A percentile compares a stretch with the other conserved stretches of the same genome.
phyloP scores from a whole-genome alignment of 1,140 invertebrate species.

The Daktulosphaira vitifoliae region DNA sequence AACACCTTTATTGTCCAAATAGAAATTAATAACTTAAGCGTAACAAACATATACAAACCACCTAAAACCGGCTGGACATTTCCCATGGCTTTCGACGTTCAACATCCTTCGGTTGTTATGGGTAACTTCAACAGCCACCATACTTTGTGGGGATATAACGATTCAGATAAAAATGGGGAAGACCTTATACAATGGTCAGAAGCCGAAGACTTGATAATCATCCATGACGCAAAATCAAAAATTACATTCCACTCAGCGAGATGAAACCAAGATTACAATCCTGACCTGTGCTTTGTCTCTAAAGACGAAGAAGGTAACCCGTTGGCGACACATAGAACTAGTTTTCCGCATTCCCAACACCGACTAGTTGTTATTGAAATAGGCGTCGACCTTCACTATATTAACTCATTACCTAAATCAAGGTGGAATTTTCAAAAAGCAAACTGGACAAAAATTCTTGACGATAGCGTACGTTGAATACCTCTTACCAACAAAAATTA shows the following conservation, averaged over 20 bases:
- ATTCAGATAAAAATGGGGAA: conserved; percentile 11
- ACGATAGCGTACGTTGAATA: background rate
- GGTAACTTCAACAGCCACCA: conserved; percentile 26
- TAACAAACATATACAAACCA: conserved; percentile 17
- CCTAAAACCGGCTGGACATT: background rate
- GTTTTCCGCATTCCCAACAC: conserved; percentile 6
- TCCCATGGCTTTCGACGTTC: background rate
- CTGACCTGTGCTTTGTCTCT: background rate
- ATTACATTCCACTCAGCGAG: conserved; percentile 8
- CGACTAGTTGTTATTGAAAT: conserved; percentile 6
- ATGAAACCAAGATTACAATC: conserved; percentile 20
- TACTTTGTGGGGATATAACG: conserved; percentile 6
- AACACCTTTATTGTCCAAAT: background rate
- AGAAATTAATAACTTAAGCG: conserved; percentile 6
- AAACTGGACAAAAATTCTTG: conserved; percentile 4
- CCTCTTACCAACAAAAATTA: background rate
- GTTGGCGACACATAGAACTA: background rate
- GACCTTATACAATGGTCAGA: conserved; percentile 2
- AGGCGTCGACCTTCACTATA: background rate
- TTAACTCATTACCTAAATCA: background rate
- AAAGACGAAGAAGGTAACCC: background rate
- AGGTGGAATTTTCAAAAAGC: conserved; percentile 24
- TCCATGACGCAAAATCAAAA: conserved; percentile 16
- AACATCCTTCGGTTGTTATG: background rate
- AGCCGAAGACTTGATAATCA: conserved; percentile 3